A percentile compares a stretch with the other conserved stretches of the same genome.
Evolutionary conservation across 2,888 invertebrate species (phyloP).

Genomic region (Strigamia maritima): DNA sequence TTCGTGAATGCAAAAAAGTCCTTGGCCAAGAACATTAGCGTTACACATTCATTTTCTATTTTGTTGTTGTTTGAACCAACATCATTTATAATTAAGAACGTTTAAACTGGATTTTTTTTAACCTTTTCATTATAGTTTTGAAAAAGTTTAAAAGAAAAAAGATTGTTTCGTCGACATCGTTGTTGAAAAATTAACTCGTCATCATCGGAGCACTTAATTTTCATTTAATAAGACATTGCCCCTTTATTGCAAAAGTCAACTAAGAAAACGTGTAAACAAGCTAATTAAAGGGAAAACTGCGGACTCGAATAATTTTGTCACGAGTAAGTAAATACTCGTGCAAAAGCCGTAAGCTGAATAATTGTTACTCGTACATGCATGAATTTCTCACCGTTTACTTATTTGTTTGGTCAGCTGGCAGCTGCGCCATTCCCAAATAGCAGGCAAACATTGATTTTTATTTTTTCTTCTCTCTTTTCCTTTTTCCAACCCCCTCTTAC

Average conservation of each 20-base stretch:
- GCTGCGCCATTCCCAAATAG: background rate
- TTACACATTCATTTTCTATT: too few relatives aligned
- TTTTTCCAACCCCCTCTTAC: background rate
- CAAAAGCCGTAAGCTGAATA: background rate
- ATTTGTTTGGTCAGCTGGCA: slow-evolving; percentile 16
- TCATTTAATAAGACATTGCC: slow-evolving; percentile 23
- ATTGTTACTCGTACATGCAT: background rate
- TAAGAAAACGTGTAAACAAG: slow-evolving; percentile 9
- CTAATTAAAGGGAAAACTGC: background rate
- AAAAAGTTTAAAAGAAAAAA: background rate
- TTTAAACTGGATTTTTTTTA: background rate
- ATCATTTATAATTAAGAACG: too few relatives aligned
- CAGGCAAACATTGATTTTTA: slow-evolving; percentile 8
- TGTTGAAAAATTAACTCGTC: background rate
- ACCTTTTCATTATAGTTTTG: background rate
- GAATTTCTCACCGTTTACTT: background rate
- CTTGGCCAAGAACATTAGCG: too few relatives aligned
- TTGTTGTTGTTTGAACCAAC: too few relatives aligned
- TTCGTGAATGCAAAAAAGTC: too few relatives aligned
- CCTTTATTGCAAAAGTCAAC: slow-evolving; percentile 1
- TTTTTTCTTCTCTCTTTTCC: background rate
- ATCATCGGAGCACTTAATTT: slow-evolving; percentile 14
- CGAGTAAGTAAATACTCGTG: background rate
- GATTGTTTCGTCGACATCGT: background rate
- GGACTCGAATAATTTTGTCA: background rate